phyloP scores from a whole-genome alignment of 2,113 vertebrate genomes.

The Mus spicilegus region DNA sequence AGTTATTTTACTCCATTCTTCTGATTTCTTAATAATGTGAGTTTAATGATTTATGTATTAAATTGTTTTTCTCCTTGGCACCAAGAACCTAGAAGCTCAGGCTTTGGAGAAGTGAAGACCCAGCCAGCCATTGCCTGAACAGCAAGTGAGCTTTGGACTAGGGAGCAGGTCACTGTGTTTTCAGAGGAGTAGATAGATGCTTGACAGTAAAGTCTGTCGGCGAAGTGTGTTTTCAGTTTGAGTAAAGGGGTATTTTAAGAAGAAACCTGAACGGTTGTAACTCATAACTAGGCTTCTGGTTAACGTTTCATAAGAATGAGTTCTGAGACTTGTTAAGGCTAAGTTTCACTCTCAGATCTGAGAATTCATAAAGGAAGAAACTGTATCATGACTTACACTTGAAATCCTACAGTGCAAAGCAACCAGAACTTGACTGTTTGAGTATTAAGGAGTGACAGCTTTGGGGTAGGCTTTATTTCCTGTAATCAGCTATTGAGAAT shows the following conservation, averaged over 20 bases:
- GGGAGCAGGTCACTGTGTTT: conserved; percentile 42
- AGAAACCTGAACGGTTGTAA: conserved; percentile 67
- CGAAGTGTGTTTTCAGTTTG: conserved; percentile 78
- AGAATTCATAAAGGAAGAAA: background rate
- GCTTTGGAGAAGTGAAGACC: background rate
- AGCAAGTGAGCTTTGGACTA: background rate
- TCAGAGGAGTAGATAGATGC: conserved; percentile 21
- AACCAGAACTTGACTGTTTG: conserved; percentile 29
- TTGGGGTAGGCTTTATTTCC: conserved; percentile 55
- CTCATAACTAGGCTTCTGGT: conserved; percentile 66
- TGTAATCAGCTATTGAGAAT: background rate
- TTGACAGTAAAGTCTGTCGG: conserved; percentile 65
- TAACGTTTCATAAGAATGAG: conserved; percentile 66
- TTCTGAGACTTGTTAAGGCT: conserved; percentile 65
- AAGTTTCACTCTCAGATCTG: conserved; percentile 46
- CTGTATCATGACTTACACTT: background rate
- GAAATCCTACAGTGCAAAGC: background rate
- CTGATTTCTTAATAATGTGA: background rate
- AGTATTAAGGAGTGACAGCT: background rate
- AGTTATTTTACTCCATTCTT: background rate
- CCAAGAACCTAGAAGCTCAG: background rate
- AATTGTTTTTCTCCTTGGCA: background rate
- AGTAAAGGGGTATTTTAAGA: conserved; percentile 80
- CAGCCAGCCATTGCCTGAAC: background rate
- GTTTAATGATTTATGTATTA: background rate